Evolutionary conservation across 2,888 invertebrate species (phyloP).

Genomic region (Phrixothrix hirtus): DNA sequence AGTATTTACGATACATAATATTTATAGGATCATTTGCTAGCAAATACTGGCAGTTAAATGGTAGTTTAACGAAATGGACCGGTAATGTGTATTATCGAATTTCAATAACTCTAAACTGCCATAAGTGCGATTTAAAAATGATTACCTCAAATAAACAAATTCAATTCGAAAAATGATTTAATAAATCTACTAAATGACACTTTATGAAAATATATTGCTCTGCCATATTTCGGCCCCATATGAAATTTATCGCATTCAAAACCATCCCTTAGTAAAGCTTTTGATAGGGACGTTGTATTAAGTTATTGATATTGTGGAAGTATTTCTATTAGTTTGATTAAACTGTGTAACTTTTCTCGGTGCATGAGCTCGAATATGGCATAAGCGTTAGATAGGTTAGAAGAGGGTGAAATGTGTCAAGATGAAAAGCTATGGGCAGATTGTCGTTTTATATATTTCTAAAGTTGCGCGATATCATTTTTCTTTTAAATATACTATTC

Average conservation of each 20-base stretch:
- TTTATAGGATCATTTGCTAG: no score
- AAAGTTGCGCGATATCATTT: constrained; percentile 41
- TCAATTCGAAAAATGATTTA: constrained; percentile 53
- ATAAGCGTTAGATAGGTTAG: constrained; percentile 38
- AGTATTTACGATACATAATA: no score
- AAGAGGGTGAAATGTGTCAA: constrained; percentile 3
- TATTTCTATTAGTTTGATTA: constrained; percentile 55
- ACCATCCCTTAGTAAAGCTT: constrained; percentile 38
- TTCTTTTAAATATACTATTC: constrained; percentile 13
- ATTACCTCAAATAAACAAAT: constrained; percentile 54
- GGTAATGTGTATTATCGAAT: constrained; percentile 2
- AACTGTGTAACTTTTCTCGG: constrained; percentile 42
- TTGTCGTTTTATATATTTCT: constrained; percentile 40
- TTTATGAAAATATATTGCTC: constrained; percentile 56
- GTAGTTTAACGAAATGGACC: background rate
- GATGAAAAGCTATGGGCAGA: constrained; percentile 10
- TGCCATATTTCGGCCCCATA: constrained; percentile 48
- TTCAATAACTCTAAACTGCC: constrained; percentile 14
- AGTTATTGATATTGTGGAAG: constrained; percentile 50
- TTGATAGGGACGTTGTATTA: constrained; percentile 44
- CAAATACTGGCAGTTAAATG: no score
- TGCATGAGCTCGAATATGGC: constrained; percentile 47
- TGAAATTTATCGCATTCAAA: constrained; percentile 40
- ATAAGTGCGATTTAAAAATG: constrained; percentile 46
- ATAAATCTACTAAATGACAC: constrained; percentile 57